Evolutionary conservation across 2,113 vertebrate genomes (phyloP).

Genomic region (Stigmatopora argus): DNA sequence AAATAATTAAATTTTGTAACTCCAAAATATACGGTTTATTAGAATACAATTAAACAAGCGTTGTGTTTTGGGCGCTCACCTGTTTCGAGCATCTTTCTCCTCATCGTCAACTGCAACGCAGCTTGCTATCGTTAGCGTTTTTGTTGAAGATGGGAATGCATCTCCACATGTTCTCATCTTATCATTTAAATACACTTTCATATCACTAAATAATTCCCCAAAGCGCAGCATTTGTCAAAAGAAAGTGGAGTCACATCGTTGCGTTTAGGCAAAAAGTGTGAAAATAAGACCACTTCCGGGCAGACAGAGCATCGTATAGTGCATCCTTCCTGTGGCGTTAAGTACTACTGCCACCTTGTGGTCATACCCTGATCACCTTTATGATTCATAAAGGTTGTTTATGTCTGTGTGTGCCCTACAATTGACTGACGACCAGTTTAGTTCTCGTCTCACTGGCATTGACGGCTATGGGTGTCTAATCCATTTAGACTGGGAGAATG

Average conservation of each 20-base stretch:
- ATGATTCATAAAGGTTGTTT: not conserved
- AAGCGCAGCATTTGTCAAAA: not conserved
- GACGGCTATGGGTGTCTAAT: no score
- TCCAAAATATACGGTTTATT: not conserved
- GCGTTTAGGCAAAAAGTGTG: not conserved
- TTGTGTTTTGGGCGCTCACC: conserved; percentile 16
- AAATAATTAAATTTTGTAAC: not conserved
- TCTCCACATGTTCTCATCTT: conserved; percentile 12
- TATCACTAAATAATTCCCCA: not conserved
- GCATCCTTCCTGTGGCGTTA: conserved; percentile 51
- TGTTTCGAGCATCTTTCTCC: conserved; percentile 14
- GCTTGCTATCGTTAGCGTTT: conserved; percentile 36
- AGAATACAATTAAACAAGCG: not conserved
- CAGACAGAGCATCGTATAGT: conserved; percentile 16
- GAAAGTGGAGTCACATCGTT: not conserved
- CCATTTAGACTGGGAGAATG: no score
- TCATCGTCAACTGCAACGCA: not conserved
- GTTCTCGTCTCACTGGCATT: no score
- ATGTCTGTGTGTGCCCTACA: not conserved
- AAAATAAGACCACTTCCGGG: conserved; percentile 22
- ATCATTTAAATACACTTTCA: not conserved
- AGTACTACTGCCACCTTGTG: conserved; percentile 28
- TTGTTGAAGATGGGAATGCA: not conserved
- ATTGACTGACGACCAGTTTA: no score
- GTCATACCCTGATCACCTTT: not conserved